Evolutionary conservation across 2,113 vertebrate species (phyloP), one percentile per base, ranked within the genome.

Genomic region (Ceratotherium simum): DNA sequence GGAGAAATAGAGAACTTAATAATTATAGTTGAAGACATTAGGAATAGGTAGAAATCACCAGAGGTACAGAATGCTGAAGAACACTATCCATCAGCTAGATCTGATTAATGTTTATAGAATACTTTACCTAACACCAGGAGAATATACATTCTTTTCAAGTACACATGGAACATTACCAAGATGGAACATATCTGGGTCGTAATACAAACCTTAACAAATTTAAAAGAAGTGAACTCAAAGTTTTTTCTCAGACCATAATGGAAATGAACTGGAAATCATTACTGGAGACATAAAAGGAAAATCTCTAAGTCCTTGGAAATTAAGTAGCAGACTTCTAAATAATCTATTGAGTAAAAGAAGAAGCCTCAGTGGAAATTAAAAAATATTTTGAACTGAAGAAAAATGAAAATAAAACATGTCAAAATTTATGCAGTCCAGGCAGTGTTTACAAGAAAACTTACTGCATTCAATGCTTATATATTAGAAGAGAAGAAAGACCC

Each of bases 291-390:
- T 64, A 90, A 62, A 70, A 93, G 31, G 36, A 75, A 88, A 67
- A 79, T 93, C 54, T 81, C 20, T 1, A 56, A 85, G 33, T 54
- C 73, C 5, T 87, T 91, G 27, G 79, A 89, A 42, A 88, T 80
- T 89, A 39, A 67, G 70, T 42, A 92, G n/a, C 23, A 73, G 58
- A 91, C 31, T 89, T 83, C 29, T 80, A 87, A 91, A 56, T 86
- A 94, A 95, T 82, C 29, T 39, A 6, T 46, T 96, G 33, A 51
- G 31, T 85, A 79, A 94, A 79, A 97, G 62, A 82, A 9, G 36
- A 62, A 69, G 39, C 7, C 9, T 96, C n/a, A 54, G 76, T 36
- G 65, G 36, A 95, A 84, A 89, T 75, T 69, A 48, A 89, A 96
- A 93, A 73, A 64, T 80, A 60, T 51, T 93, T 95, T 96, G 46